These are phyloP conservation scores for Drosophila anceps DNA, from an alignment of 2,888 invertebrate genomes.

Conservation along the genomic window DNA sequence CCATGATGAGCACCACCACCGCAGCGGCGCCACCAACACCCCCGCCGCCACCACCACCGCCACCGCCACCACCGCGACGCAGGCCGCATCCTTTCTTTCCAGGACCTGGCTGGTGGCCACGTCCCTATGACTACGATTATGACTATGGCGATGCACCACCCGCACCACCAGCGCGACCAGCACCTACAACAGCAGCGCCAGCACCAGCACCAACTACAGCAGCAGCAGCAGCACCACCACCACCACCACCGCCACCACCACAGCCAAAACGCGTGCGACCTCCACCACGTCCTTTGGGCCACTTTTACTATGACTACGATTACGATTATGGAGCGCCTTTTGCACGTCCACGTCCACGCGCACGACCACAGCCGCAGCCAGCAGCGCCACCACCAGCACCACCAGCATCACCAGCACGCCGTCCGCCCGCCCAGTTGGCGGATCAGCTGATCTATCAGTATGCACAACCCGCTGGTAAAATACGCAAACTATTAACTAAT, in stretches of 20 bases:
- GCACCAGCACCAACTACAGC: neutral
- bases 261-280: constrained; percentile 42
- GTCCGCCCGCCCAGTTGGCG: constrained; percentile 54
- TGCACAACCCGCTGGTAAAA: constrained; percentile 82
- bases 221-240: constrained; percentile 12
- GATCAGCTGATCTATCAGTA: constrained; percentile 78
- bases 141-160: constrained; percentile 50
- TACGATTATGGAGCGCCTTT: constrained; percentile 33
- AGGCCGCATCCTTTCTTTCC: constrained; percentile 40
- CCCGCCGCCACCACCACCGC: constrained; percentile 31
- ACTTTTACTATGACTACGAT: constrained; percentile 56
- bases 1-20: constrained; percentile 23
- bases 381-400: constrained; percentile 11
- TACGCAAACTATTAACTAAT: constrained; percentile 82
- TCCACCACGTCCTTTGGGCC: constrained; percentile 22
- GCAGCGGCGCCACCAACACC: constrained; percentile 22
- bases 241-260: constrained; percentile 10
- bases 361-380: constrained; percentile 13
- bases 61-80: constrained; percentile 40
- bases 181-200: constrained; percentile 14
- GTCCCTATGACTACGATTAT: constrained; percentile 62
- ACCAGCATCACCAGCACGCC: constrained; percentile 23
- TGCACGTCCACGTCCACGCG: neutral
- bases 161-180: constrained; percentile 12
- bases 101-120: constrained; percentile 63